phyloP scores from a whole-genome alignment of 2,113 vertebrate genomes.

The Antechinus stuartii region DNA sequence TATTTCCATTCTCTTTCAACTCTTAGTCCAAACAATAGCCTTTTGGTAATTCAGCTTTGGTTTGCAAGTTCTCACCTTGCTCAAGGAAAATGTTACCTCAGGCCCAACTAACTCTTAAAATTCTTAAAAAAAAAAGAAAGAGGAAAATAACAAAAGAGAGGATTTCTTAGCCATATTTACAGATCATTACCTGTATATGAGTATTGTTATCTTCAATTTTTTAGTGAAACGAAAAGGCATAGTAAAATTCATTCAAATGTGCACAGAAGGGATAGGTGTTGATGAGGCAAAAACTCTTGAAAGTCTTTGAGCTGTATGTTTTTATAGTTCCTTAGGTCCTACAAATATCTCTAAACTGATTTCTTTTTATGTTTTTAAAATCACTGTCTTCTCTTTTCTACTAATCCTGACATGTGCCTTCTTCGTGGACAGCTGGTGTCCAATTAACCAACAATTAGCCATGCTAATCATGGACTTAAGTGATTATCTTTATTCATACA shows the following conservation, averaged over 20 bases:
- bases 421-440: neutral
- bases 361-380: neutral
- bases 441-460: neutral
- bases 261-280: neutral
- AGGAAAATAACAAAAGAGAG: constrained; percentile 38
- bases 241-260: neutral
- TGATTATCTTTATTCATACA: neutral
- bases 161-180: constrained; percentile 6
- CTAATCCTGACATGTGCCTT: neutral
- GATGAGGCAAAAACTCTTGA: neutral
- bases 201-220: neutral
- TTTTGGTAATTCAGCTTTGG: neutral
- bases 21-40: neutral
- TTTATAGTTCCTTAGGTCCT: neutral
- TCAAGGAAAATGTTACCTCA: neutral
- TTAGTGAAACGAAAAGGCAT: constrained; percentile 24
- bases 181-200: constrained; percentile 12
- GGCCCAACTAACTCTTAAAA: neutral
- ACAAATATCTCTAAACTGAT: neutral
- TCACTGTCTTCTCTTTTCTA: neutral
- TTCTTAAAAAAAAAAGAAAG: neutral
- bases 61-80: neutral
- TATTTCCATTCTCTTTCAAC: neutral
- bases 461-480: neutral
- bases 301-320: neutral